phyloP scores from a whole-genome alignment of 2,888 invertebrate species.

The Halictus ligatus region DNA sequence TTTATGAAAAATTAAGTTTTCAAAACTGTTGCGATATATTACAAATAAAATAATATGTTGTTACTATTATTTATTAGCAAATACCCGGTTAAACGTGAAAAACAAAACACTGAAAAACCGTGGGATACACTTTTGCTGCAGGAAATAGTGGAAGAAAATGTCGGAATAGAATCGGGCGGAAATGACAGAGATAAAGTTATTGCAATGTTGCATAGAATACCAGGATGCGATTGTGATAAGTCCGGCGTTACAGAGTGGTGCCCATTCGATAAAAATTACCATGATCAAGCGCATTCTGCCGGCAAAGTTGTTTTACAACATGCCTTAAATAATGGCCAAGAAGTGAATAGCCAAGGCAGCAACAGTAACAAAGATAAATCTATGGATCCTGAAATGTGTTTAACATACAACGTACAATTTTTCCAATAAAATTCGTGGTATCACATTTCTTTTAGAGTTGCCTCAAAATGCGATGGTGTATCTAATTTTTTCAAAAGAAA shows the following conservation, averaged over 20 bases:
- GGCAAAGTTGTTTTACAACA: background rate
- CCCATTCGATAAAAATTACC: slow-evolving; percentile 1
- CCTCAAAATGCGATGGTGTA: too few relatives aligned
- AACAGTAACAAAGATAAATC: too few relatives aligned
- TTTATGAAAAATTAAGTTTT: too few relatives aligned
- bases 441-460: too few relatives aligned
- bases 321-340: background rate
- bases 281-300: background rate
- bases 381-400: too few relatives aligned
- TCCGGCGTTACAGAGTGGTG: background rate
- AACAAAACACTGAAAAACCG: background rate
- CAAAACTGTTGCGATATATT: too few relatives aligned
- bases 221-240: background rate
- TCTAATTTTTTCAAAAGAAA: too few relatives aligned
- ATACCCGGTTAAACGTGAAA: too few relatives aligned
- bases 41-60: too few relatives aligned
- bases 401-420: too few relatives aligned
- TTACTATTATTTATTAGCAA: background rate
- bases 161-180: background rate
- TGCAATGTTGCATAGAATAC: background rate
- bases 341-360: background rate
- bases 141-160: background rate
- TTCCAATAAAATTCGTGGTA: too few relatives aligned
- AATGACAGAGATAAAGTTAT: background rate
- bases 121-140: background rate